Conservation (phyloP, 2,113 vertebrate species). For the Hippocampus abdominalis region DNA sequence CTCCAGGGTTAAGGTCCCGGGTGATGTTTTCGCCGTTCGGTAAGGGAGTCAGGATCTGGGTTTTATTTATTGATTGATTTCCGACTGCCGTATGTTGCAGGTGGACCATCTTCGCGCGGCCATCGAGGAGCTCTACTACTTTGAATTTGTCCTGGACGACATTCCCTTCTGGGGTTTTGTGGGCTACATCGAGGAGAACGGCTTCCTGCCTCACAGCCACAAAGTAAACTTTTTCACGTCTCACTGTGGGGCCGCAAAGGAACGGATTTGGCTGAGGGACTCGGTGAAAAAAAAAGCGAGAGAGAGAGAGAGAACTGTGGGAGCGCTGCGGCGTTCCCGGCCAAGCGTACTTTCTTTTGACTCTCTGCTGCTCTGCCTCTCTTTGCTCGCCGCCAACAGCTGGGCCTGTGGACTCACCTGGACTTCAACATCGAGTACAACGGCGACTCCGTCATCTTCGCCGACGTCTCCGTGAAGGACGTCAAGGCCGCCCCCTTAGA, state of each 20-base stretch:
- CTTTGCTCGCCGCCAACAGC: constrained; percentile 53
- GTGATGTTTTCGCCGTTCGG: not conserved
- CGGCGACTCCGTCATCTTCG: constrained; percentile 81
- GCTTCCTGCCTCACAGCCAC: constrained; percentile 88
- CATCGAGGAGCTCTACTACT: constrained; percentile 90
- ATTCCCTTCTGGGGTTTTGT: constrained; percentile 89
- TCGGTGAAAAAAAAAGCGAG: too few relatives aligned
- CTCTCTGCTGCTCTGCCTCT: not conserved
- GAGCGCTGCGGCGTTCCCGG: not conserved
- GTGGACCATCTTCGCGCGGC: constrained; percentile 84
- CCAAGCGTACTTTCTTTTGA: not conserved
- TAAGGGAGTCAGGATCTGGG: not conserved
- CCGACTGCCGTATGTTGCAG: constrained; percentile 47
- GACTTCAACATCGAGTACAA: constrained; percentile 90
- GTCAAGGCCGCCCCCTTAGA: constrained; percentile 86
- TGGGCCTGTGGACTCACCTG: constrained; percentile 86
- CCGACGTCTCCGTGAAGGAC: constrained; percentile 86
- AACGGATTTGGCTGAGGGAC: not conserved
- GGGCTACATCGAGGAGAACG: constrained; percentile 90
- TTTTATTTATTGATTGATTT: too few relatives aligned
- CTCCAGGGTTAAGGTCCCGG: not conserved
- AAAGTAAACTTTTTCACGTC: constrained; percentile 55
- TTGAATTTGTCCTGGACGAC: constrained; percentile 90
- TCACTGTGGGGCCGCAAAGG: not conserved
- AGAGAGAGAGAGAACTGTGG: too few relatives aligned